Base-by-base conservation (phyloP, 2,888 invertebrate species). In the Drosophila falleni region DNA sequence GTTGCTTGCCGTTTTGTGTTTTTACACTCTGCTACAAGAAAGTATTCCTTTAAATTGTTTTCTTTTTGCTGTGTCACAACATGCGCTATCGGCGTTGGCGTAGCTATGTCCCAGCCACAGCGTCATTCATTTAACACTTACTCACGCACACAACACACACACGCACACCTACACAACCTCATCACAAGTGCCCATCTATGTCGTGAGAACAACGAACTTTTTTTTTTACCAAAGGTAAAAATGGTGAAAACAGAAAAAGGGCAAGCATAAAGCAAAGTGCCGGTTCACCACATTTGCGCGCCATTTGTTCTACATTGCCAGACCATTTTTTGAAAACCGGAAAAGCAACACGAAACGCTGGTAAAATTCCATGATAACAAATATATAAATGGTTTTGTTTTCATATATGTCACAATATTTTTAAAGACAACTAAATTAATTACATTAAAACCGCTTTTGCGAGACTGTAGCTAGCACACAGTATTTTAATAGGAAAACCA, bases 281-380 rank as follows among this genome's bases (percentile, higher is more conserved):
- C 89, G 90, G 89, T 81, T 78, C 77, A 79, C 75, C 78, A 83
- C 86, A 81, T 85, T 87, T 87, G 71, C 85, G 85, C 85, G 88
- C 89, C 82, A 81, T 87, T 89, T 81, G 58, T 53, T 41, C 15
- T 42, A 51, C n/a, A 58, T 68, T 79, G 79, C 74, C 79, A 71
- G 46, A 74, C 54, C 26, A 31, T 53, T 54, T 50, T 50, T 58
- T 37, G 6, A 5, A 9, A 13, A 44, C 15, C 26, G n/a, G n/a
- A 63, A 54, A 54, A 58, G 26, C 16, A 16, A 44, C 15, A 37
- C 13, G 11, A 31, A 31, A 26, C 9, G 10, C 9, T 50, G 39
- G 13, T 29, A 19, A 15, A 39, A 29, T 44, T 39, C 9, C 10
- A 53, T 11, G 3, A 16, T 39, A 33, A 39, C 26, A n/a, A 39